Evolutionary conservation across 2,797 vertebrate species (phyloP), one percentile per base, ranked within the genome.

Genomic region (Amblyraja radiata): DNA sequence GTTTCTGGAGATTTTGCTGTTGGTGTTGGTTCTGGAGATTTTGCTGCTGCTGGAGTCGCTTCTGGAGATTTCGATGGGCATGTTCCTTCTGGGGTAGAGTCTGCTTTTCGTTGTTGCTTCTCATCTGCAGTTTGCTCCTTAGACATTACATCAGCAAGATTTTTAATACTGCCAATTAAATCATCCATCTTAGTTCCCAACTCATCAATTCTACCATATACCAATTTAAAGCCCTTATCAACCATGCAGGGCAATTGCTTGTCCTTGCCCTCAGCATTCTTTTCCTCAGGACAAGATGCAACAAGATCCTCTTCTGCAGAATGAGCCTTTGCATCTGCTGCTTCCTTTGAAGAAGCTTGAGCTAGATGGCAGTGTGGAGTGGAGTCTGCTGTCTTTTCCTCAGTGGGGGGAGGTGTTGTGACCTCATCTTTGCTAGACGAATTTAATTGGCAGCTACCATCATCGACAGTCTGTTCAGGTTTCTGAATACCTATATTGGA

Each of bases 141-240:
- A 71, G 10, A 74, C 90, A 92, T 76, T 74, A 74, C 71, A 92
- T 92, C 90, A 58, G 71, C 39, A 92, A 92, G 90, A 76, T 23
- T 46, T 92, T 92, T 92, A 76, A 92, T 92, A 36, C 90, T 92
- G 68, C 73, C 90, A 54, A 92, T 76, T 23, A 92, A 71, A 58
- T 71, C 90, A 76, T 92, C 90, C 90, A 92, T 92, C 39, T 92
- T 92, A 71, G 10, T 46, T 76, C 90, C 90, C 46, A 92, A 76
- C 25, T 74, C 39, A 92, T 92, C 71, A 92, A 92, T 92, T 92
- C 90, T 92, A 25, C 90, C 73, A 76, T 92, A 73, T n/a, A 92
- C 90, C 13, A 11, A 13, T 92, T 92, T 58, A 54, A 92, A 92
- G 10, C 90, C 90, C 14, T 92, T 76, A 76, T 92, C 90, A 74